These are phyloP conservation scores for Cantharis lateralis DNA, from an alignment of 2,888 invertebrate genomes.

Conservation along the genomic window DNA sequence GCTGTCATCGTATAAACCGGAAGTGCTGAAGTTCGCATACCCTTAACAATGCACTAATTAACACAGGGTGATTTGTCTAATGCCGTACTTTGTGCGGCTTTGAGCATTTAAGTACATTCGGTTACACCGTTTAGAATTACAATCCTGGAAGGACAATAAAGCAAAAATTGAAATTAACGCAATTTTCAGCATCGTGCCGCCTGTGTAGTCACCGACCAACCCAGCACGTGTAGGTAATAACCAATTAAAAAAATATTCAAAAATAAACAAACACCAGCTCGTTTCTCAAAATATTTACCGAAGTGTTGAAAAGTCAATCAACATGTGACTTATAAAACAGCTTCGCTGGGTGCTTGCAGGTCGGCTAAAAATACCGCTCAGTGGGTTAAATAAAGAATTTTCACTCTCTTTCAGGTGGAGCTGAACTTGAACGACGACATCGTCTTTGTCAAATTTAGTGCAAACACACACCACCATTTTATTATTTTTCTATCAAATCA, in stretches of 20 bases:
- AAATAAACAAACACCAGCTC: background rate
- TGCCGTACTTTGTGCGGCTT: background rate
- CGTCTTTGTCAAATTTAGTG: too few relatives aligned
- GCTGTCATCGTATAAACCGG: background rate
- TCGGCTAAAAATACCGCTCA: background rate
- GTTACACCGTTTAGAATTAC: background rate
- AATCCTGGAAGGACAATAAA: too few relatives aligned
- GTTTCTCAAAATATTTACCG: background rate
- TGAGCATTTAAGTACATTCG: background rate
- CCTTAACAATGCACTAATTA: conserved; percentile 1
- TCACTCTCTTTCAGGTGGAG: background rate
- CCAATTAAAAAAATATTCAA: background rate
- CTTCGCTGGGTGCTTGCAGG: background rate
- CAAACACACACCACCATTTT: background rate
- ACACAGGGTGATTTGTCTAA: background rate
- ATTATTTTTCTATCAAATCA: conserved; percentile 8
- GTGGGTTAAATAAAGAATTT: background rate
- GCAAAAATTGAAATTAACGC: too few relatives aligned
- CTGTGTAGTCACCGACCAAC: too few relatives aligned
- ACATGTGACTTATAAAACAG: background rate
- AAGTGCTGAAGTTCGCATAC: background rate
- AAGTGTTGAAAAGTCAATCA: background rate
- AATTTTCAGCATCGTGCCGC: too few relatives aligned
- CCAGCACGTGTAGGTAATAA: background rate
- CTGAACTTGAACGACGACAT: background rate